phyloP scores from a whole-genome alignment of 1,140 invertebrate genomes.

The Rhagoletis zephyria region DNA sequence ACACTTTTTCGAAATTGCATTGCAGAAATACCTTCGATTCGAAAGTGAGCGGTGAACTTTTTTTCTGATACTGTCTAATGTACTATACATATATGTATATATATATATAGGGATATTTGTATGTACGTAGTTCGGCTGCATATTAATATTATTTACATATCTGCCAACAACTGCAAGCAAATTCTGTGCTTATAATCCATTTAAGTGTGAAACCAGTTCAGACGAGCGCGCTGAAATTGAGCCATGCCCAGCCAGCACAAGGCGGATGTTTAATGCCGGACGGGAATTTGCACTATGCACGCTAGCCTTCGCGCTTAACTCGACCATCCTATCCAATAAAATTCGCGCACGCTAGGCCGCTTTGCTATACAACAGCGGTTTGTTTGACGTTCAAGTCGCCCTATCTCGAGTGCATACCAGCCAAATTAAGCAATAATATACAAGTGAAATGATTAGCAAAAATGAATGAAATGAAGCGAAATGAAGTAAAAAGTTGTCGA shows the following conservation, averaged over 20 bases:
- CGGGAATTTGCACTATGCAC: neutral
- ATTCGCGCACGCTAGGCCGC: neutral
- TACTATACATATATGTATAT: neutral
- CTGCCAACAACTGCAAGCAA: neutral
- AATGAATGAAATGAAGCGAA: neutral
- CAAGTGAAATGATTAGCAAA: neutral
- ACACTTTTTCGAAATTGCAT: too few relatives aligned
- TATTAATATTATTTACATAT: neutral
- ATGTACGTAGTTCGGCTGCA: neutral
- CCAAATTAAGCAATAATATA: neutral
- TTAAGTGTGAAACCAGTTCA: conserved; percentile 8
- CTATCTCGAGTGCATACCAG: neutral
- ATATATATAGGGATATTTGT: neutral
- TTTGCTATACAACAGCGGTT: neutral
- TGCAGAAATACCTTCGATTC: too few relatives aligned
- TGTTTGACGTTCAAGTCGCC: neutral
- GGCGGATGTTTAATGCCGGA: conserved; percentile 1
- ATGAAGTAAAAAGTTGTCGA: neutral
- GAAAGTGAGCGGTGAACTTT: neutral
- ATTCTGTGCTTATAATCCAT: conserved; percentile 15
- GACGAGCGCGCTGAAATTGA: neutral
- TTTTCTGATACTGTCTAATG: neutral
- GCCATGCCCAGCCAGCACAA: neutral
- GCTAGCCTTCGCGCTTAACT: too few relatives aligned
- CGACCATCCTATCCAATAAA: too few relatives aligned